Base-by-base conservation (phyloP, 2,888 invertebrate genomes). In the Phragmatobia fuliginosa region DNA sequence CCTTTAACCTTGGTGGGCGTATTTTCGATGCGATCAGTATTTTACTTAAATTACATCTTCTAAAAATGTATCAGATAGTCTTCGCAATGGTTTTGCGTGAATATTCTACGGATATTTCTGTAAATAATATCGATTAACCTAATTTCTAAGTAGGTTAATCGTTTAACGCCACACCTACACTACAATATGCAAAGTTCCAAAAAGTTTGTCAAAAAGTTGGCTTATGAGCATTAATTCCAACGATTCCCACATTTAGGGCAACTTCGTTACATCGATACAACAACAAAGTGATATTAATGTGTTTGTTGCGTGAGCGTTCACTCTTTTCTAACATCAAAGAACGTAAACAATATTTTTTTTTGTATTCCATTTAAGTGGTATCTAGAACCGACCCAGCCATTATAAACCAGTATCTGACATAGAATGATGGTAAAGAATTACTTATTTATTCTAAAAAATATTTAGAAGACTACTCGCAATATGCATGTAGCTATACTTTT, bases 101-200 rank as follows among this genome's bases (percentile, higher is more conserved):
- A 28, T 25, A 28, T 61, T 18, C 18, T 61, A 8, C 92, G 92
- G 88, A 93, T 93, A 58, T 58, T 62, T 41, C 11, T 25, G 41
- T 58, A 31, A 58, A 62, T 25, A 16, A 25, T 21, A 31, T 32
- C 28, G 6, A 56, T 62, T 38, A 58, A 45, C 67, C 61, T 49
- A 67, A 10, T 49, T 61, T 7, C 31, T 36, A 59, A 36, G 16
- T 49, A 49, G 45, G 45, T 49, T 49, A 49, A 33, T 16, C 45
- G 62, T 38, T 18, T n/a, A 31, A 62, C 25, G 25, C 28, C 61
- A 38, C 25, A 38, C 25, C 36, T 61, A 28, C 38, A 38, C 61
- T 28, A 28, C 28, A 14, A 28, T 28, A 56, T 41, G n/a, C 31
- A 59, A 66, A 49, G 56, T 62, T 62, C 38, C 32, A 32, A 41